Conservation (phyloP, 2,888 invertebrate genomes). For the Volucella zonaria region DNA sequence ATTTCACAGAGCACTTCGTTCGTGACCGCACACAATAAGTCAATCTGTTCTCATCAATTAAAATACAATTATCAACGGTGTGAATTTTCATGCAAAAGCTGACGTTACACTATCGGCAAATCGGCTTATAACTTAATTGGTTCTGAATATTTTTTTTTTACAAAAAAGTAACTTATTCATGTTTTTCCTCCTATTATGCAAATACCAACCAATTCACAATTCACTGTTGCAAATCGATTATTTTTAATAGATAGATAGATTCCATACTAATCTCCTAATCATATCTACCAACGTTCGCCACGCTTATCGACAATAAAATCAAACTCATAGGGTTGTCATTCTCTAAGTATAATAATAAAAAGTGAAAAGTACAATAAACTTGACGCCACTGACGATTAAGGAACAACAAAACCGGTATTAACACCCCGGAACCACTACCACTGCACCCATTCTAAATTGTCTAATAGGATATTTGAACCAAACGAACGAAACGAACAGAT, state of each 20-base stretch:
- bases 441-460: background rate
- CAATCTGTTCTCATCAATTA: slow-evolving; percentile 26
- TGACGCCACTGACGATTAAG: slow-evolving; percentile 19
- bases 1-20: slow-evolving; percentile 24
- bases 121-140: too few relatives aligned
- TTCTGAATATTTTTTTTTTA: too few relatives aligned
- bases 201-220: slow-evolving; percentile 41
- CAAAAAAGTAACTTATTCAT: too few relatives aligned
- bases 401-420: slow-evolving; percentile 16
- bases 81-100: slow-evolving; percentile 29
- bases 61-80: background rate
- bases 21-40: slow-evolving; percentile 36
- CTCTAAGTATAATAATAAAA: background rate
- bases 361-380: slow-evolving; percentile 1
- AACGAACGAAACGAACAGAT: slow-evolving; percentile 11
- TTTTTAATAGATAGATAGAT: slow-evolving; percentile 21
- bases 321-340: slow-evolving; percentile 1
- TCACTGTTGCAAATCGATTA: slow-evolving; percentile 20
- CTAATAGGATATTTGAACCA: slow-evolving; percentile 12
- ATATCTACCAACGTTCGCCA: slow-evolving; percentile 33
- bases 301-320: slow-evolving; percentile 48
- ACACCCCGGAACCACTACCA: slow-evolving; percentile 23
- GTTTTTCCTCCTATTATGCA: slow-evolving; percentile 9
- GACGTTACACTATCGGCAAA: slow-evolving; percentile 4
- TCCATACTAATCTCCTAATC: slow-evolving; percentile 55